Evolutionary conservation across 2,888 invertebrate genomes (phyloP), one percentile per base, ranked within the genome.

Genomic region (Scaptomyza reducta): DNA sequence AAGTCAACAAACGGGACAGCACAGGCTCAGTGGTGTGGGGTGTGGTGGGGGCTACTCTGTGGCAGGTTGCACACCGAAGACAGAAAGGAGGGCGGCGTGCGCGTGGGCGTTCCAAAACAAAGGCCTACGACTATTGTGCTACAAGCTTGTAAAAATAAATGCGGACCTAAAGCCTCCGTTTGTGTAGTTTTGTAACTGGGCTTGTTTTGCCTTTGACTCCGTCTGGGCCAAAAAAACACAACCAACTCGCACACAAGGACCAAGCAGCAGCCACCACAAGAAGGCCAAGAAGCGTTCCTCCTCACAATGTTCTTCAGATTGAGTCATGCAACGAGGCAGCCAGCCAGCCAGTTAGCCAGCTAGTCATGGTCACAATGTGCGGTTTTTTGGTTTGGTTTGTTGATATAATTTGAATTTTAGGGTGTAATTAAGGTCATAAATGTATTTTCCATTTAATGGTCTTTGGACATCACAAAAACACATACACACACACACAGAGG

Each of bases 341-440:
- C 14, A 6, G 38, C 2, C 38, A 38, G 2, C 35, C n/a, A 13
- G 38, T 0, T 14, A 16, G 4, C 38, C 38, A 14, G 16, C 16
- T 40, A 16, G 50, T 11, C 50, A 67, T 78, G 87, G 87, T 70
- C 81, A 88, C 79, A 79, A 78, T 72, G 76, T 87, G 89, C 88
- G 88, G 88, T 84, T 82, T 49, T 38, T 38, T 7, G 35, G 35
- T n/a, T 35, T 35, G 89, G 80, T 79, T 82, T 89, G 89, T 89
- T 87, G 79, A 86, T 89, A 89, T 90, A 89, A 90, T 89, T 88
- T 90, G 82, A 89, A 78, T 89, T 90, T 89, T 90, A 90, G 88
- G 87, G 88, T 84, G 84, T 90, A 90, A 90, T 90, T 90, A 87
- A 74, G 72, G 84, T 77, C 82, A 90, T 90, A 90, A 90, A 90